A percentile compares a stretch with the other conserved stretches of the same genome.
Evolutionary conservation across 1,140 invertebrate species (phyloP).

Genomic region (Pissodes strobi): DNA sequence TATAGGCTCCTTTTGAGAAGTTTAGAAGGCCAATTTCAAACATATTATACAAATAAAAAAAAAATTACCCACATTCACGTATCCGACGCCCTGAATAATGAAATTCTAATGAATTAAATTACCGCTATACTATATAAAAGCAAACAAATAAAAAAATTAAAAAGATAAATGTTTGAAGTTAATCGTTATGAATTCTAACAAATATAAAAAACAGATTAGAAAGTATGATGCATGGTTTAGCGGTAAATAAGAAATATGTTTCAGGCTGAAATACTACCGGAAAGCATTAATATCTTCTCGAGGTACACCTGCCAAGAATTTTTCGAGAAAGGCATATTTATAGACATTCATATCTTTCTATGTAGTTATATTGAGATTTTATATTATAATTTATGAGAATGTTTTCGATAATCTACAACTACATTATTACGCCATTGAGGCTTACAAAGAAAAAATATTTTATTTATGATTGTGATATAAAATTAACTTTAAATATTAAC

Average conservation of each 20-base stretch:
- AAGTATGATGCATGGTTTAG: constrained; percentile 14
- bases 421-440: background rate
- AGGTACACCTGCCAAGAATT: constrained; percentile 19
- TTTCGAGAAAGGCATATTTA: constrained; percentile 10
- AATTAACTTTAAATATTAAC: too few relatives aligned
- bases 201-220: constrained; percentile 7
- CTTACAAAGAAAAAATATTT: background rate
- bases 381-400: constrained; percentile 3
- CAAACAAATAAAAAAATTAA: too few relatives aligned
- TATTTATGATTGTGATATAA: background rate
- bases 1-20: too few relatives aligned
- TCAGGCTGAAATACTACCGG: constrained; percentile 14
- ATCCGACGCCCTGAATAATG: too few relatives aligned
- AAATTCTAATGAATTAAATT: too few relatives aligned
- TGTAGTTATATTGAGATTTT: constrained; percentile 8
- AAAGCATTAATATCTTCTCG: constrained; percentile 23
- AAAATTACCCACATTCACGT: too few relatives aligned
- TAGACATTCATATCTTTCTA: background rate
- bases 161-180: too few relatives aligned
- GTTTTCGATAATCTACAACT: background rate
- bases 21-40: too few relatives aligned
- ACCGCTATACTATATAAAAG: too few relatives aligned
- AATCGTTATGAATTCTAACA: too few relatives aligned
- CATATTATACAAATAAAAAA: too few relatives aligned
- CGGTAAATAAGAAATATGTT: constrained; percentile 6